Base-by-base conservation (phyloP, 2,113 vertebrate species). In the Alethe diademata region DNA sequence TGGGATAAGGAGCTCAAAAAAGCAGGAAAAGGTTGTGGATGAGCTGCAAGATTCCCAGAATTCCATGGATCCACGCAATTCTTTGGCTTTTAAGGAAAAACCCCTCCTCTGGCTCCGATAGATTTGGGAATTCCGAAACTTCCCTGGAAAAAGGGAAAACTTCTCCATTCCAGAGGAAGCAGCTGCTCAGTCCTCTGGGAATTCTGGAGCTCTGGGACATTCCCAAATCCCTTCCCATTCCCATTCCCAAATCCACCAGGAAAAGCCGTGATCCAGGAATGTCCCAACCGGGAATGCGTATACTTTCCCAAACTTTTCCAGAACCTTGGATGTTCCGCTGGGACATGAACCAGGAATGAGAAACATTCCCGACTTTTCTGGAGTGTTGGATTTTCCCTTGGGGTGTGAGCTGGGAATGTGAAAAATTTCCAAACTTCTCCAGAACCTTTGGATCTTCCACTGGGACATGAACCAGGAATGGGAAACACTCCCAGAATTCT, bases 321-420 rank as follows among this genome's bases (percentile, higher is more conserved):
- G 29, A 54, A 25, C 8, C 48, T 40, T 50, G 48, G 25, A 12
- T 50, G 14, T 25, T 50, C 25, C 19, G 2, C 9, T 42, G 38
- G 6, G 13, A 42, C 2, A 29, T 0, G 4, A 47, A 1, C 8
- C 6, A 47, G 33, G 33, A 35, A 35, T 20, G 47, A 12, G 31
- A 33, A 11, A 42, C 7, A 33, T 43, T 33, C 40, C 40, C 40
- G 5, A 45, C 4, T 31, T 61, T 6, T 38, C 58, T 35, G 26
- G 23, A 35, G 11, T 7, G 2, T 42, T 42, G 38, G 61, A 42
- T 62, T 12, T 12, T 23, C 47, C 43, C 19, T 11, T 45, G 19
- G 19, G 19, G 5, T 45, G 43, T 19, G 43, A 43, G 16, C 42
- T 19, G 19, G 43, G 45, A 67, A 28, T 8, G 23, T 23, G 43